Evolutionary conservation across 1,140 invertebrate genomes (phyloP).

Genomic region (Homarus americanus): DNA sequence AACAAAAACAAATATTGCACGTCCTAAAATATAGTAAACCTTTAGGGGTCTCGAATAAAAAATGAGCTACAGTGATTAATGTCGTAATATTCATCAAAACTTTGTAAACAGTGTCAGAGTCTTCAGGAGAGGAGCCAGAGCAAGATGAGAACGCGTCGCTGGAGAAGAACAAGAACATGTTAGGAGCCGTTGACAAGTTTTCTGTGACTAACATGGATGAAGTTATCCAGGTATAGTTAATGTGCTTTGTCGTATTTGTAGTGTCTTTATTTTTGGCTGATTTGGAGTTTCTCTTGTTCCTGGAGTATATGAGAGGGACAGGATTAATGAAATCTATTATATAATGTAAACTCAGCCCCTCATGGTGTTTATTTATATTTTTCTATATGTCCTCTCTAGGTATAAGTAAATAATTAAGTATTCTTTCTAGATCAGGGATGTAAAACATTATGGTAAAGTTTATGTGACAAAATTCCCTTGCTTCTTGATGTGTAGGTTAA

Average conservation of each 20-base stretch:
- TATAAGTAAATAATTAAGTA: no score
- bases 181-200: constrained; percentile 56
- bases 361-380: no score
- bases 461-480: neutral
- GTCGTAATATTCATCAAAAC: no score
- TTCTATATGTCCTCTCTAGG: no score
- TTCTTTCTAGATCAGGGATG: no score
- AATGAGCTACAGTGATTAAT: no score
- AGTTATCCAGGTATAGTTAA: constrained; percentile 67
- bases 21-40: neutral
- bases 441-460: no score
- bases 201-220: constrained; percentile 69
- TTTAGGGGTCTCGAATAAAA: no score
- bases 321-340: no score
- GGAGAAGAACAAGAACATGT: constrained; percentile 61
- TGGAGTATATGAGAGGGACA: no score
- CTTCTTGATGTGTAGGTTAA: constrained; percentile 48
- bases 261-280: neutral
- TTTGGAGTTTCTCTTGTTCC: no score
- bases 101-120: neutral
- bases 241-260: neutral
- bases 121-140: neutral
- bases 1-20: neutral
- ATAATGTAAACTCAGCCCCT: no score
- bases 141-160: neutral